These are phyloP conservation scores for Cyprinodon brontotheroides DNA, from an alignment of 2,113 vertebrate species.

Conservation along the genomic window DNA sequence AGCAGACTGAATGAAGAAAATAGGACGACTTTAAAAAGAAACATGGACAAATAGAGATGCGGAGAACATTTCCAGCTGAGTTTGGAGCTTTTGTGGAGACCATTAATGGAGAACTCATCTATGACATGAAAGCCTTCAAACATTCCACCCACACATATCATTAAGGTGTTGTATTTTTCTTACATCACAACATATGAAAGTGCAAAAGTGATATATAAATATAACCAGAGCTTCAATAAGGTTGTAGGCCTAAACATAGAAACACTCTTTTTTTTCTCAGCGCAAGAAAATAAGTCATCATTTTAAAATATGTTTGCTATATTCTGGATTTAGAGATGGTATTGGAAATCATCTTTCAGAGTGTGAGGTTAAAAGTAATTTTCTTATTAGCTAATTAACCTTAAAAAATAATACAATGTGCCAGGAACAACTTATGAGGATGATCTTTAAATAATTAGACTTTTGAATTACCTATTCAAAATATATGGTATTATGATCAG, in stretches of 20 bases:
- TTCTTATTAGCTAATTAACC: no score
- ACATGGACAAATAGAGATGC: not conserved
- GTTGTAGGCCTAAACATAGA: not conserved
- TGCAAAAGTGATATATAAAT: not conserved
- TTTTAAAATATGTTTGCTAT: not conserved
- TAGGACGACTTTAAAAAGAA: not conserved
- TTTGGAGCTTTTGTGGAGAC: conserved; percentile 29
- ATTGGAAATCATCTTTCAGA: no score
- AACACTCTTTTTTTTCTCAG: not conserved
- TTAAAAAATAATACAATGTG: no score
- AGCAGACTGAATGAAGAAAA: conserved; percentile 5
- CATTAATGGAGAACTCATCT: conserved; percentile 31
- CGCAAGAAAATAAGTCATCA: not conserved
- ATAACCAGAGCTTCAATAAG: not conserved
- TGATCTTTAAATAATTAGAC: no score
- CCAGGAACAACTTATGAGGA: no score
- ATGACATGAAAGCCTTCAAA: conserved; percentile 8
- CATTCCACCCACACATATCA: conserved; percentile 19
- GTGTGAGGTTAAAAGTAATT: no score
- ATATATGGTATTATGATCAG: no score
- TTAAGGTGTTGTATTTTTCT: conserved; percentile 9
- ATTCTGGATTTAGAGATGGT: not conserved
- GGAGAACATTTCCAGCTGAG: conserved; percentile 34
- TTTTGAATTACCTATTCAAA: no score
- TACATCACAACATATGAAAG: conserved; percentile 1